Percentiles rank a stretch among this genome's conserved stretches.
Conservation (phyloP, 2,113 vertebrate genomes). For the Sceloporus undulatus region DNA sequence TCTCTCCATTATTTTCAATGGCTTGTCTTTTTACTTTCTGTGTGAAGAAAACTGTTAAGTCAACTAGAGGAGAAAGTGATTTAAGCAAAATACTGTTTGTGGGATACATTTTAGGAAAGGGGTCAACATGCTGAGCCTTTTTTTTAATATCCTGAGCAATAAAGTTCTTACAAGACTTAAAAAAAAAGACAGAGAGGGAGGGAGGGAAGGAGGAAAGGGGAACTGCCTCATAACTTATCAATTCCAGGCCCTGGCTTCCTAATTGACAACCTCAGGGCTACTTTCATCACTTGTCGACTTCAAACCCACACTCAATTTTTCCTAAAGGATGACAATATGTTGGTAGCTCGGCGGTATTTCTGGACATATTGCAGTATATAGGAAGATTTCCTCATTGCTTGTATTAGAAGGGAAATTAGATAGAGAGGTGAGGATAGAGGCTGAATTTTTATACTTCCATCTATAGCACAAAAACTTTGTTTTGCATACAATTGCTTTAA, state of each 20-base stretch:
- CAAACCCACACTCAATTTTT: constrained; percentile 91
- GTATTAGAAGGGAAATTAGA: constrained; percentile 44
- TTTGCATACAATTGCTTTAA: constrained; percentile 45
- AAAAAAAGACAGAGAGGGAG: constrained; percentile 52
- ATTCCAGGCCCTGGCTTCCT: constrained; percentile 86
- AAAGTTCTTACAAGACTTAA: constrained; percentile 79
- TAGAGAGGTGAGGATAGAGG: background rate
- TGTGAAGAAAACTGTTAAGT: constrained; percentile 1
- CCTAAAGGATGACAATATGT: constrained; percentile 87
- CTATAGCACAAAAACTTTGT: constrained; percentile 16
- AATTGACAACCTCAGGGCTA: constrained; percentile 93
- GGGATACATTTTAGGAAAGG: constrained; percentile 80
- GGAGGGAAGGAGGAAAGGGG: constrained; percentile 66
- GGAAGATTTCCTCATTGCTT: constrained; percentile 59
- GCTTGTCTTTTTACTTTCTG: background rate
- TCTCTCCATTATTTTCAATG: background rate
- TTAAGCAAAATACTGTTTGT: constrained; percentile 58
- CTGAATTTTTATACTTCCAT: constrained; percentile 46
- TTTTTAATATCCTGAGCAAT: constrained; percentile 78
- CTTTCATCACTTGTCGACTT: constrained; percentile 95
- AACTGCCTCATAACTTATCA: constrained; percentile 89
- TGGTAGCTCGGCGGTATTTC: constrained; percentile 84
- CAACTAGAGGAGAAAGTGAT: background rate
- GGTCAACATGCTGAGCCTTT: constrained; percentile 70
- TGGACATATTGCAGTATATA: constrained; percentile 86